A percentile compares a stretch with the other conserved stretches of the same genome.
Evolutionary conservation across 1,140 invertebrate genomes (phyloP).

Genomic region (Trypoxylus dichotomus): DNA sequence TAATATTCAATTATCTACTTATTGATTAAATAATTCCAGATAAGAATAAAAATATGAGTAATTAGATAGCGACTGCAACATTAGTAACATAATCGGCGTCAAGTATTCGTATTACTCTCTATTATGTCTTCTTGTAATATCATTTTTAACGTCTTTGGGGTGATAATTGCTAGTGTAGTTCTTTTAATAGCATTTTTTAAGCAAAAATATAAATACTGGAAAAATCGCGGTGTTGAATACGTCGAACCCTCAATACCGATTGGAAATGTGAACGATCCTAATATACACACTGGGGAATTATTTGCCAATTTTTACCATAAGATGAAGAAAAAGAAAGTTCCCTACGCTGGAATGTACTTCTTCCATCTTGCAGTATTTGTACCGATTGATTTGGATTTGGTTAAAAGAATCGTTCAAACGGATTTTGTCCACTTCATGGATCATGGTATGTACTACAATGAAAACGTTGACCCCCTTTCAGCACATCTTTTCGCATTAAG

Average conservation of each 20-base stretch:
- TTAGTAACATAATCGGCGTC: too few species aligned
- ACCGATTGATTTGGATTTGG: slow-evolving; percentile 60
- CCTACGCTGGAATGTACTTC: slow-evolving; percentile 54
- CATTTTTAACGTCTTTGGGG: not conserved
- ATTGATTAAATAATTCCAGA: too few species aligned
- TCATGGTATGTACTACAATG: slow-evolving; percentile 54
- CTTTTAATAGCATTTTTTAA: not conserved
- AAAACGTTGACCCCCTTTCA: slow-evolving; percentile 56
- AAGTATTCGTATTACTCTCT: not conserved
- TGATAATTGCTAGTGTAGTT: not conserved
- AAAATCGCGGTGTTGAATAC: not conserved
- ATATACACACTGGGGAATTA: not conserved
- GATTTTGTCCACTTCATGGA: slow-evolving; percentile 59
- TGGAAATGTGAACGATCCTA: not conserved
- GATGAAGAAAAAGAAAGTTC: not conserved
- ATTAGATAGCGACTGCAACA: too few species aligned
- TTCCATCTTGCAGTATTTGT: slow-evolving; percentile 56
- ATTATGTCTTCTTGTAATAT: not conserved
- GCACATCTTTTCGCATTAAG: slow-evolving; percentile 58
- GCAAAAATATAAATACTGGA: not conserved
- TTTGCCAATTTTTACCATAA: not conserved
- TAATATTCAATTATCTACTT: too few species aligned
- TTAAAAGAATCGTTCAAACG: slow-evolving; percentile 60
- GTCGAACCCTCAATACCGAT: not conserved
- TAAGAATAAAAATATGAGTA: too few species aligned